These are phyloP conservation scores for Neoniphon sammara DNA, from an alignment of 2,797 vertebrate species.

Conservation along the genomic window DNA sequence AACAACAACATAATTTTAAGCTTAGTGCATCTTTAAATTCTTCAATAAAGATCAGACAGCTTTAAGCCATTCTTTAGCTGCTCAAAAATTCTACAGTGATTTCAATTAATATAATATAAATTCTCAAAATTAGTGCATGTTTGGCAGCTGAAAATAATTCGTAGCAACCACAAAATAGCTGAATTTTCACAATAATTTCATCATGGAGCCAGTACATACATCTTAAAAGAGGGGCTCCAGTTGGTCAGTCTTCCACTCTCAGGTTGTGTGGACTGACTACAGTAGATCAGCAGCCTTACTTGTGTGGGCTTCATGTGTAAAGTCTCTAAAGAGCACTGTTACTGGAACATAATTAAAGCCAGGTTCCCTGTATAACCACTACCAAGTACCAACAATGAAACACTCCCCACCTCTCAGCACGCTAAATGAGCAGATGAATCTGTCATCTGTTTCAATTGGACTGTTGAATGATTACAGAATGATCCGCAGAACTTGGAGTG, in stretches of 20 bases:
- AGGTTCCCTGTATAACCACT: background rate
- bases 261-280: background rate
- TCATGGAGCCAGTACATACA: background rate
- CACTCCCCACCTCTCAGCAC: background rate
- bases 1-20: no score
- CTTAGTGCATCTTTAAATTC: no score
- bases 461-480: constrained; percentile 45
- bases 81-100: background rate
- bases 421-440: constrained; percentile 31
- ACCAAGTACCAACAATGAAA: background rate
- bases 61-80: background rate
- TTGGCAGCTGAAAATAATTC: background rate
- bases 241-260: background rate
- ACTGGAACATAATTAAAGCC: background rate
- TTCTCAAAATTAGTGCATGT: background rate
- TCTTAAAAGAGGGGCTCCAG: background rate
- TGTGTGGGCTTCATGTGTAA: background rate
- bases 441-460: constrained; percentile 42
- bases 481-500: constrained; percentile 33
- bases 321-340: background rate
- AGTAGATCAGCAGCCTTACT: background rate
- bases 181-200: background rate
- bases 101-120: background rate
- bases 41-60: no score
- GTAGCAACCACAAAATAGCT: background rate